Conservation (phyloP, 2,888 invertebrate genomes). For the Machimus atricapillus region DNA sequence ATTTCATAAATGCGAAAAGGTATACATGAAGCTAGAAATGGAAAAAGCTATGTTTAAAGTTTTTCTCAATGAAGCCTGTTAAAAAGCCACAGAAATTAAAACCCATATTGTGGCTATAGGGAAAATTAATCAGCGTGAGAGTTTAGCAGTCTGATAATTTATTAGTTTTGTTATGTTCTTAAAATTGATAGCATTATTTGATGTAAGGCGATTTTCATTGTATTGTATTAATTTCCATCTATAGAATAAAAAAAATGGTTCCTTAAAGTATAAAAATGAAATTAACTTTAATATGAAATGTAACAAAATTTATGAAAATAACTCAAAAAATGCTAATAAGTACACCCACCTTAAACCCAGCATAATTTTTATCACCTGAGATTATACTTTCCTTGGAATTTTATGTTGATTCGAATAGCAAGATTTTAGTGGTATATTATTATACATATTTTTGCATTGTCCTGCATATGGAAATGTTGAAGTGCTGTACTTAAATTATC, state of each 20-base stretch:
- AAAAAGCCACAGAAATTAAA: background rate
- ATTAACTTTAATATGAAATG: background rate
- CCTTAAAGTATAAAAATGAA: background rate
- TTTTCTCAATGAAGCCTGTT: background rate
- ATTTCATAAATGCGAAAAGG: too few species aligned
- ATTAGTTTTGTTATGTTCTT: background rate
- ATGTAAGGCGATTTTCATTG: background rate
- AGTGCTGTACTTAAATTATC: background rate
- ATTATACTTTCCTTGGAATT: background rate
- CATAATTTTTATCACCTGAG: background rate
- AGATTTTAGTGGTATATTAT: background rate
- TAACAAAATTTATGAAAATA: background rate
- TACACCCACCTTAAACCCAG: background rate
- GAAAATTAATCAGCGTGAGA: background rate
- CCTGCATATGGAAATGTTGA: background rate
- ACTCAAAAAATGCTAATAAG: background rate
- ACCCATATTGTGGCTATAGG: too few species aligned
- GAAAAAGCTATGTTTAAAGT: background rate
- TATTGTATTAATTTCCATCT: background rate
- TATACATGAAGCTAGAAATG: background rate
- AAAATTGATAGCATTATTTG: background rate
- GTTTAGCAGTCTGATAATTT: background rate
- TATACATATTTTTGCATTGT: background rate
- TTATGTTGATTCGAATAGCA: background rate
- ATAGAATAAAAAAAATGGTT: background rate